These are phyloP conservation scores for Nothobranchius kuhntae DNA, from an alignment of 2,113 vertebrate genomes.

Conservation along the genomic window DNA sequence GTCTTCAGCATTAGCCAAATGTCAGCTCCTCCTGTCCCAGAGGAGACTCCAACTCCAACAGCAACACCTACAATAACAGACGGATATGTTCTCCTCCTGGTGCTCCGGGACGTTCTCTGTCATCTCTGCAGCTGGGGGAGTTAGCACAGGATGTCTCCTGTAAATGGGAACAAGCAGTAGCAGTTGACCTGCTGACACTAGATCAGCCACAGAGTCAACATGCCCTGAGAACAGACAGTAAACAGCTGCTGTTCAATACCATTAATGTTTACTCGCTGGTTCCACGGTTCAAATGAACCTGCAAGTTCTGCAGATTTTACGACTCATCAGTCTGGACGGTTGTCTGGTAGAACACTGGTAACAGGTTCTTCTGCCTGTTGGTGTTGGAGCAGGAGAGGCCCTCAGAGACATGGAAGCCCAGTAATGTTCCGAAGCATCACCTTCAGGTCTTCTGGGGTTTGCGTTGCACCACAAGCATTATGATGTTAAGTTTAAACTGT, in stretches of 20 bases:
- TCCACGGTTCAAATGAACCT: no score
- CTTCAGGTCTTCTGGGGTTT: no score
- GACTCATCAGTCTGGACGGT: no score
- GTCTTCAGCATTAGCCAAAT: not conserved
- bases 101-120: not conserved
- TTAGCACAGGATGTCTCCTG: conserved; percentile 39
- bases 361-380: no score
- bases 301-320: no score
- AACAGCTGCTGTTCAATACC: conserved; percentile 28
- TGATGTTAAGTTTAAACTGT: no score
- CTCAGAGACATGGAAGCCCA: no score
- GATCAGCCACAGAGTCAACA: not conserved
- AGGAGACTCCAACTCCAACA: not conserved
- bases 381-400: no score
- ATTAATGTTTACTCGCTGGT: no score
- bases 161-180: conserved; percentile 26
- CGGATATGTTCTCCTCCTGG: conserved; percentile 13
- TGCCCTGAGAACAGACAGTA: conserved; percentile 25
- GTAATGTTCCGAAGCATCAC: no score
- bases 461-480: no score
- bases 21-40: not conserved
- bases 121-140: conserved; percentile 16
- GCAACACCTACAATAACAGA: conserved; percentile 43
- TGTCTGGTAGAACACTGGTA: no score
- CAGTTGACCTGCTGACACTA: conserved; percentile 31